These are phyloP conservation scores for Pelagia noctiluca DNA, from an alignment of 30 jellyfish, hydroid and myxozoan genomes.

Conservation along the genomic window DNA sequence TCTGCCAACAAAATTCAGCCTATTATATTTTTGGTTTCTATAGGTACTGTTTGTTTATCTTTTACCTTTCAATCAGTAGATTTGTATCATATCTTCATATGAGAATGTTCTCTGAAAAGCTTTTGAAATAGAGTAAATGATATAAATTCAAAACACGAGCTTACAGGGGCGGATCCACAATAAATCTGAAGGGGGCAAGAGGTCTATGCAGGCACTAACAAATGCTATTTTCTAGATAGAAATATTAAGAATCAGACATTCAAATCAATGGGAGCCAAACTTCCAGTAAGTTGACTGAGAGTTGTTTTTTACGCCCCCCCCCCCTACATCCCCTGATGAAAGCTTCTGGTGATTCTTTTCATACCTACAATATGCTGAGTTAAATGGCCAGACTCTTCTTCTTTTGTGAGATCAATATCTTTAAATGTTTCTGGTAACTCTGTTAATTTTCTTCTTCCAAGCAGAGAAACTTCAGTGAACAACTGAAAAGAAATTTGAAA, in stretches of 20 bases:
- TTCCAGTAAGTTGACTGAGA: neutral
- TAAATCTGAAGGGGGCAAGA: neutral
- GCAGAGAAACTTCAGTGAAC: slow-evolving; percentile 24
- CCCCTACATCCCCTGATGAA: neutral
- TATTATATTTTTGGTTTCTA: no score
- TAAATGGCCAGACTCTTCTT: slow-evolving; percentile 88
- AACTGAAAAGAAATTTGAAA: neutral
- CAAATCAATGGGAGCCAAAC: neutral
- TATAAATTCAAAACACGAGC: no score
- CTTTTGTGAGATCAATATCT: slow-evolving; percentile 75
- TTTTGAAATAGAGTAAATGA: no score
- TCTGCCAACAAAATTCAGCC: no score
- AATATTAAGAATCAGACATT: neutral
- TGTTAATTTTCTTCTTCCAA: slow-evolving; percentile 84
- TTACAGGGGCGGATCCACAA: no score
- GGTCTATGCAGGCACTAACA: neutral
- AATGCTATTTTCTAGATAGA: neutral
- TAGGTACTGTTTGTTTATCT: no score
- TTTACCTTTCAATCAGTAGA: no score
- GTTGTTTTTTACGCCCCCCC: neutral
- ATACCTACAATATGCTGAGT: slow-evolving; percentile 81
- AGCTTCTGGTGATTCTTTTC: no score
- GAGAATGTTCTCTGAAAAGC: no score
- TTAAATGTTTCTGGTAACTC: slow-evolving; percentile 74
- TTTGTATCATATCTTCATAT: no score